Percentiles rank a stretch among this genome's conserved stretches.
Evolutionary conservation across 2,113 vertebrate species (phyloP).

Genomic region (Ciconia stormi): DNA sequence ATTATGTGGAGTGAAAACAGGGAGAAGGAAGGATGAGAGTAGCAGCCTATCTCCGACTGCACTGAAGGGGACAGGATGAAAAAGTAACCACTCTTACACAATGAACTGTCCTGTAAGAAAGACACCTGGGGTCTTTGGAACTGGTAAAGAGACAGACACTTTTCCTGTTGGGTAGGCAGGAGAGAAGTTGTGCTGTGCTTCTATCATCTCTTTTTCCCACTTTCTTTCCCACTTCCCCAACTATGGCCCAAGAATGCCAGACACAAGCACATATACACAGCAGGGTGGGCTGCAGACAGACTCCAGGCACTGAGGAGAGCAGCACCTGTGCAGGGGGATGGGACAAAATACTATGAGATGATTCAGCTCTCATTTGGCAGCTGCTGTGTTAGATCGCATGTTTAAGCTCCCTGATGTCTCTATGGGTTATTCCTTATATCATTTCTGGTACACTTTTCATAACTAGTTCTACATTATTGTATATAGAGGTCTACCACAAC

Average conservation of each 20-base stretch:
- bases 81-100: not conserved
- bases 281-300: not conserved
- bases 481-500: not conserved
- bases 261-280: not conserved
- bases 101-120: not conserved
- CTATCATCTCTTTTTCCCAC: not conserved
- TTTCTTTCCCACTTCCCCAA: not conserved
- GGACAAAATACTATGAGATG: not conserved
- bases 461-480: not conserved
- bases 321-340: not conserved
- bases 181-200: not conserved
- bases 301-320: not conserved
- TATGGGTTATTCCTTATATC: not conserved
- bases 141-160: not conserved
- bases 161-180: not conserved
- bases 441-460: not conserved
- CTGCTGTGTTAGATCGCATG: not conserved
- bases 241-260: not conserved
- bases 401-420: not conserved
- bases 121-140: not conserved
- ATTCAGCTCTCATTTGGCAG: not conserved
- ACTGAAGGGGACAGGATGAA: not conserved
- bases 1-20: not conserved
- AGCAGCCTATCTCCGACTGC: not conserved
- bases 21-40: not conserved